Percentiles rank a stretch among this genome's conserved stretches.
phyloP scores from a whole-genome alignment of 2,113 vertebrate genomes.

The Leptocoma aspasia region DNA sequence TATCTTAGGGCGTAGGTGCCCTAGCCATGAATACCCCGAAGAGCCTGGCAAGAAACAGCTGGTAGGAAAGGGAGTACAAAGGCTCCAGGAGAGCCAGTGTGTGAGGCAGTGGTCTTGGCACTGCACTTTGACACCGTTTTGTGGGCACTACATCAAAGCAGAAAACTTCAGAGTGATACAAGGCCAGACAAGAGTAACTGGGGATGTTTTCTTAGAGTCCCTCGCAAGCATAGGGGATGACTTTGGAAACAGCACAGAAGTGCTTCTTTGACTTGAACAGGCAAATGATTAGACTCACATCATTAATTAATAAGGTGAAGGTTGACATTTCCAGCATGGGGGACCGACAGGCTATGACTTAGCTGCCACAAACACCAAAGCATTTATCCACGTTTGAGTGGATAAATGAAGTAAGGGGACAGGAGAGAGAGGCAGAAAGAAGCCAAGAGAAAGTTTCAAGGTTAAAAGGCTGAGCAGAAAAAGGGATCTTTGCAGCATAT shows the following conservation, averaged over 20 bases:
- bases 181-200: constrained; percentile 2
- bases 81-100: neutral
- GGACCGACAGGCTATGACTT: neutral
- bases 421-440: neutral
- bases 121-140: neutral
- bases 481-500: neutral
- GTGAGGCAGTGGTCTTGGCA: constrained; percentile 17
- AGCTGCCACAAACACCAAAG: neutral
- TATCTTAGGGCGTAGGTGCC: constrained; percentile 42
- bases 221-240: neutral
- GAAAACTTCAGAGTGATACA: constrained; percentile 29
- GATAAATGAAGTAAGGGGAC: neutral
- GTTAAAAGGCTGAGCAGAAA: neutral
- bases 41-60: constrained; percentile 37
- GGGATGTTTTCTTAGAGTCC: neutral
- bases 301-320: neutral
- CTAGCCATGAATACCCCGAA: constrained; percentile 6
- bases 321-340: neutral
- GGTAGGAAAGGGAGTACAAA: constrained; percentile 46
- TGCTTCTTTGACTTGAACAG: neutral
- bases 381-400: neutral
- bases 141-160: constrained; percentile 43
- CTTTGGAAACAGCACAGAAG: neutral
- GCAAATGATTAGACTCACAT: neutral
- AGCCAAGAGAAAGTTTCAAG: neutral